Percentiles rank a stretch among this genome's conserved stretches.
Evolutionary conservation across 1,140 invertebrate genomes (phyloP).

Genomic region (Protaetia brevitarsis): DNA sequence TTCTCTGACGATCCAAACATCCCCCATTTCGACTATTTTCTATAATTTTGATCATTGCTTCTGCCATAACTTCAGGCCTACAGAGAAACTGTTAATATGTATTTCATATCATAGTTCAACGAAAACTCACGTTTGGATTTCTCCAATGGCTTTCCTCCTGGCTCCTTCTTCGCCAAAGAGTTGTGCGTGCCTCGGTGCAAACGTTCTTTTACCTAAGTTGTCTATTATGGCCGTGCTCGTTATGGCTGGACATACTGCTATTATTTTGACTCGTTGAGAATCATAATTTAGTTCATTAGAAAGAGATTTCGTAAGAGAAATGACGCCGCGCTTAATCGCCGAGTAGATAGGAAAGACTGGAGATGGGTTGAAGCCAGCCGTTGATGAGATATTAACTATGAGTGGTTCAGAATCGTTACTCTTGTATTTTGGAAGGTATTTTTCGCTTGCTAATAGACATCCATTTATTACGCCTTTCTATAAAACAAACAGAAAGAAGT

Average conservation of each 20-base stretch:
- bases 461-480: conserved; percentile 14
- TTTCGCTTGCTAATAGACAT: not conserved
- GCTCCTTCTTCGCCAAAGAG: not conserved
- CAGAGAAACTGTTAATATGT: not conserved
- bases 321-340: conserved; percentile 63
- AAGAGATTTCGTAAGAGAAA: conserved; percentile 54
- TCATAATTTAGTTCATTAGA: conserved; percentile 39
- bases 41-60: not conserved
- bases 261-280: conserved; percentile 46
- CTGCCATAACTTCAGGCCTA: not conserved
- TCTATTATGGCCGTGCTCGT: conserved; percentile 46
- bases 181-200: not conserved
- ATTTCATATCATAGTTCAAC: not conserved
- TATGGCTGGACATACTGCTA: conserved; percentile 55
- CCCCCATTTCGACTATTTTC: not conserved
- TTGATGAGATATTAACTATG: conserved; percentile 56
- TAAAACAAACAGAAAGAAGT: not conserved
- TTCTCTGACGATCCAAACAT: not conserved
- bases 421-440: conserved; percentile 22
- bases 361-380: conserved; percentile 56
- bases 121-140: not conserved
- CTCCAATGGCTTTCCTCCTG: not conserved
- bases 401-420: not conserved
- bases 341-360: conserved; percentile 62
- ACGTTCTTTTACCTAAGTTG: not conserved